Conservation (phyloP, 2,888 invertebrate species). For the Lycophotia porphyrea region DNA sequence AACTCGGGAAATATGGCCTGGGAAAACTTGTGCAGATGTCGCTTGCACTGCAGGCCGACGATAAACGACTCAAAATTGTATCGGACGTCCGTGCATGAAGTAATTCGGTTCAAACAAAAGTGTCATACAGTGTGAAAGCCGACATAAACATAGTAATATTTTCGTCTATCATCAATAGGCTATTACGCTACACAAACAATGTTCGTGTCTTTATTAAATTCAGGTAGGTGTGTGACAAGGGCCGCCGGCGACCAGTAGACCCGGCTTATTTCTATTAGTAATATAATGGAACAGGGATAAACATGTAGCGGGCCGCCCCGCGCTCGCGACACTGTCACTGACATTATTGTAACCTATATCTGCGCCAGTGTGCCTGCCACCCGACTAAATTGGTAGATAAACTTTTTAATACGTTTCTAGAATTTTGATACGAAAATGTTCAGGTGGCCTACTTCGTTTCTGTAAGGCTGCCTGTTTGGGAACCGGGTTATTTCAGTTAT, state of each 20-base stretch:
- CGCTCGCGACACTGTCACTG: slow-evolving; percentile 44
- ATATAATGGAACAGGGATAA: slow-evolving; percentile 58
- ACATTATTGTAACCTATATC: slow-evolving; percentile 54
- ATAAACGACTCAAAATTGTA: slow-evolving; percentile 38
- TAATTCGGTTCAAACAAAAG: slow-evolving; percentile 19
- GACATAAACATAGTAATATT: slow-evolving; percentile 42
- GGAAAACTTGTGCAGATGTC: slow-evolving; percentile 34
- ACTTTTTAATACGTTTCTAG: slow-evolving; percentile 52
- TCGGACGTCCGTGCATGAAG: slow-evolving; percentile 18
- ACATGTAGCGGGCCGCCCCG: slow-evolving; percentile 51
- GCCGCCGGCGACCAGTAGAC: slow-evolving; percentile 38
- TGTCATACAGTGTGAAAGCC: not conserved
- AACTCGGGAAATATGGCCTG: slow-evolving; percentile 26
- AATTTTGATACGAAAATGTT: slow-evolving; percentile 44
- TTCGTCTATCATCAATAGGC: slow-evolving; percentile 39
- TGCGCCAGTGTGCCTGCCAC: slow-evolving; percentile 43
- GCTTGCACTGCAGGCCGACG: slow-evolving; percentile 23
- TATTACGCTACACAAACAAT: slow-evolving; percentile 48
- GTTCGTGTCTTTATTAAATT: slow-evolving; percentile 58
- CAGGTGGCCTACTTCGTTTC: slow-evolving; percentile 13
- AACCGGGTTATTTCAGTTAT: slow-evolving; percentile 7
- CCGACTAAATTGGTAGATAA: slow-evolving; percentile 54
- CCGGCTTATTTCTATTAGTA: slow-evolving; percentile 57
- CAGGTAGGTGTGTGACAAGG: slow-evolving; percentile 42
- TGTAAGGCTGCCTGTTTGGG: not conserved